A percentile compares a stretch with the other conserved stretches of the same genome.
Evolutionary conservation across 2,113 vertebrate species (phyloP).

Genomic region (Oncorhynchus kisutch): DNA sequence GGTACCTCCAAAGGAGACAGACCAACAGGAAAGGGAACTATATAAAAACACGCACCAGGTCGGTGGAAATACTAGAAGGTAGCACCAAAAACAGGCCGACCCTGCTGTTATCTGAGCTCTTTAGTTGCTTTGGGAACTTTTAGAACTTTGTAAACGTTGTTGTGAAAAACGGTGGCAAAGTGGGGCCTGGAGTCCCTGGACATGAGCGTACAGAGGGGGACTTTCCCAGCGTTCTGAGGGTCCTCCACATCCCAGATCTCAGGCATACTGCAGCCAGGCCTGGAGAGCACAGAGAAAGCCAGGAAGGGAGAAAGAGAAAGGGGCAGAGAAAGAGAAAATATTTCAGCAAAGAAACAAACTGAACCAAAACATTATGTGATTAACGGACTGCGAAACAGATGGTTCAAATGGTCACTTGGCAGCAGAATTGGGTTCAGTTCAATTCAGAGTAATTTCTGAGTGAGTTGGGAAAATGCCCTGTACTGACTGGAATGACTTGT

Average conservation of each 20-base stretch:
- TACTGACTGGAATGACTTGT: background rate
- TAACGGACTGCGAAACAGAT: background rate
- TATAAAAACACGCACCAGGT: background rate
- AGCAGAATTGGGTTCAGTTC: no score
- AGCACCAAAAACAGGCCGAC: background rate
- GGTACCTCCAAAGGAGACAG: constrained; percentile 10
- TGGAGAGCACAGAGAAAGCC: constrained; percentile 72
- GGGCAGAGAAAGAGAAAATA: background rate
- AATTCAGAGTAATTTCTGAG: background rate
- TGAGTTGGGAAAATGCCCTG: background rate
- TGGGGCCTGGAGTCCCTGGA: constrained; percentile 85
- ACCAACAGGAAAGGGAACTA: background rate
- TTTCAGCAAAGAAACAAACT: background rate
- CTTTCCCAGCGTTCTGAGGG: constrained; percentile 78
- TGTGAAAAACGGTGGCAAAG: constrained; percentile 89
- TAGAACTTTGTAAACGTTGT: constrained; percentile 90
- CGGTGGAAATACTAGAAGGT: background rate
- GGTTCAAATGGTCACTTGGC: background rate
- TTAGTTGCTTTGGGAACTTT: constrained; percentile 72
- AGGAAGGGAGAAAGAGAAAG: constrained; percentile 44
- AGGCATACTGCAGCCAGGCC: constrained; percentile 97
- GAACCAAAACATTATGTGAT: no score
- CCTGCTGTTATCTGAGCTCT: constrained; percentile 65
- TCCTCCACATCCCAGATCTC: constrained; percentile 98
- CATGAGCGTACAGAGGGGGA: constrained; percentile 86